Conservation (phyloP, 2,113 vertebrate genomes). For the Clarias macrocephalus region DNA sequence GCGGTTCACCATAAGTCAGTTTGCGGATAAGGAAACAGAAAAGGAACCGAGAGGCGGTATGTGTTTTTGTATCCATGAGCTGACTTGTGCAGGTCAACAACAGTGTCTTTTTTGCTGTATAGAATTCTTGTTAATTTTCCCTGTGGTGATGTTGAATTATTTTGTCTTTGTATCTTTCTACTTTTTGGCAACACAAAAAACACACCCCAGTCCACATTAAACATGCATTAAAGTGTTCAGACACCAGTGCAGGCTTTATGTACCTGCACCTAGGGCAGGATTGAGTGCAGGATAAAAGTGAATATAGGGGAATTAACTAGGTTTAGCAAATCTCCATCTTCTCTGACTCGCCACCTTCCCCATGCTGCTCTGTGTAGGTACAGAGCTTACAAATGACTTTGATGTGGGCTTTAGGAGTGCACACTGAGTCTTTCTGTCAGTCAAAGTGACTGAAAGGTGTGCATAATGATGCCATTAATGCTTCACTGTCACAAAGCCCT, state of each 20-base stretch:
- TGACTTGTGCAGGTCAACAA: neutral
- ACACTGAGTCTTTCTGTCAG: slow-evolving; percentile 59
- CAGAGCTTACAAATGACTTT: slow-evolving; percentile 28
- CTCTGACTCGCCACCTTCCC: slow-evolving; percentile 46
- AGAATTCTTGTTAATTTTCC: neutral
- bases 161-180: neutral
- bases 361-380: slow-evolving; percentile 32
- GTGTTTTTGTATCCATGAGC: neutral
- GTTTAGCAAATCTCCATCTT: slow-evolving; percentile 53
- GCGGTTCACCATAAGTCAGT: neutral
- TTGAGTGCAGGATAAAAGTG: slow-evolving; percentile 51
- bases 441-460: slow-evolving; percentile 56
- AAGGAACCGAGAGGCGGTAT: neutral
- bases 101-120: neutral
- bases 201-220: neutral
- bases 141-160: neutral
- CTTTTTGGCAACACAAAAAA: neutral
- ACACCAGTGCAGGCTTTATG: neutral
- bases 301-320: slow-evolving; percentile 61
- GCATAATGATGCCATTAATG: slow-evolving; percentile 63
- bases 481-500: slow-evolving; percentile 59
- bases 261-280: slow-evolving; percentile 47
- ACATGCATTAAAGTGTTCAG: neutral
- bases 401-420: slow-evolving; percentile 47
- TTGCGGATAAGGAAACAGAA: neutral